Evolutionary conservation across 1,140 invertebrate species (phyloP), one percentile per base, ranked within the genome.

Genomic region (Patella vulgata): DNA sequence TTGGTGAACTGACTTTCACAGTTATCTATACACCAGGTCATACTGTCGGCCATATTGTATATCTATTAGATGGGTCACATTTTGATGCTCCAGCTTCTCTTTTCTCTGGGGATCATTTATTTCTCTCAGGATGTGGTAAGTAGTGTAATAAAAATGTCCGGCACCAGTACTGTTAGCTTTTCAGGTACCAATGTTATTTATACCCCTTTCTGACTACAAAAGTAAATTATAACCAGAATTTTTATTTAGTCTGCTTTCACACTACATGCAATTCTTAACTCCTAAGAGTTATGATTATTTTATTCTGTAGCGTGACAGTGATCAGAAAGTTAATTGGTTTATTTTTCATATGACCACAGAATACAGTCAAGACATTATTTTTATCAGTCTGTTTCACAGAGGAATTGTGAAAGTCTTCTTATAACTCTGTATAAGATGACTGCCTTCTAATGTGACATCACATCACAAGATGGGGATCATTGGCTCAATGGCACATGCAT

Each of bases 51-150:
- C 79, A 81, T 55, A 67, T 78, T 33, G 74, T 77, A 3, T 81
- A 73, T 52, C 27, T 77, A 4, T 55, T 81, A 11, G 77, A 78
- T 56, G 79, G 79, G 4, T 25, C 46, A 5, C 63, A 52, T 1
- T 80, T 69, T 65, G 68, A 63, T 17, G 67, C 68, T 14, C 63
- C 67, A n/a, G 68, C 73, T 36, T 67, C 52, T 39, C 25, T 81
- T 11, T 81, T 81, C 56, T 79, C 78, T 28, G 79, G 79, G 9
- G 79, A 81, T 50, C 71, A 71, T 61, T 52, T 81, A 1, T 81
- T 81, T 55, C 48, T 81, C 11, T 63, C 63, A 21, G 79, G 79
- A 39, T 74, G 71, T 74, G 79, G 79, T 80, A 63, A 67, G 71
- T 66, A 11, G 6, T 36, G 33, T 8, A 6, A 23, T n/a, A n/a